These are phyloP conservation scores for Ischnus inquisitorius DNA, from an alignment of 2,888 invertebrate genomes.

Conservation along the genomic window DNA sequence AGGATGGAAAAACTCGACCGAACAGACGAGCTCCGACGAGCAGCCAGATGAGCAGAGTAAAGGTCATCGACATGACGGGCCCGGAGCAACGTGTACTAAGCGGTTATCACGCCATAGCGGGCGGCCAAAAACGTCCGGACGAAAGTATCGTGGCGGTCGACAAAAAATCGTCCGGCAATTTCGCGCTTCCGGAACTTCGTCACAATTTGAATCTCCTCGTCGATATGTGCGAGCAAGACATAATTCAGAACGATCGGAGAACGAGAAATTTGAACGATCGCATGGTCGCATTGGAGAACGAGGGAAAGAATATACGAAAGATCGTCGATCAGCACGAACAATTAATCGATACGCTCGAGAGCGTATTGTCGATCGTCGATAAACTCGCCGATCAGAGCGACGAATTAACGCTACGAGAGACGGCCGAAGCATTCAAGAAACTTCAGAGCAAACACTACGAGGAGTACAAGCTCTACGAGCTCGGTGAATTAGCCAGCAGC, in stretches of 20 bases:
- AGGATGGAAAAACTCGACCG: slow-evolving; percentile 91
- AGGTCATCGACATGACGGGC: slow-evolving; percentile 99
- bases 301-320: slow-evolving; percentile 90
- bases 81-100: slow-evolving; percentile 96
- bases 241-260: slow-evolving; percentile 93
- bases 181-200: slow-evolving; percentile 94
- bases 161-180: slow-evolving; percentile 89
- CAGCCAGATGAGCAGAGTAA: slow-evolving; percentile 93
- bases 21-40: slow-evolving; percentile 75
- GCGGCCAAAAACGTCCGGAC: slow-evolving; percentile 88
- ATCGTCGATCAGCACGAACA: slow-evolving; percentile 90
- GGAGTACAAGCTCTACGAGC: slow-evolving; percentile 94
- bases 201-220: slow-evolving; percentile 97
- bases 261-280: slow-evolving; percentile 92
- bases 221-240: slow-evolving; percentile 98
- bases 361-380: slow-evolving; percentile 90
- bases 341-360: slow-evolving; percentile 90
- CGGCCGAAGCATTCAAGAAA: slow-evolving; percentile 87
- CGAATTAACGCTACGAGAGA: slow-evolving; percentile 87
- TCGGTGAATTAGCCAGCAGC: slow-evolving; percentile 94
- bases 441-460: slow-evolving; percentile 89
- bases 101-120: slow-evolving; percentile 96
- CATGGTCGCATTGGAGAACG: slow-evolving; percentile 92
- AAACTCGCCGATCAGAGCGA: slow-evolving; percentile 86
- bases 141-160: slow-evolving; percentile 86